Evolutionary conservation across 92 coral and sea anemone species (phyloP), one percentile per base, ranked within the genome.

Genomic region (Zoanthus gigantus): DNA sequence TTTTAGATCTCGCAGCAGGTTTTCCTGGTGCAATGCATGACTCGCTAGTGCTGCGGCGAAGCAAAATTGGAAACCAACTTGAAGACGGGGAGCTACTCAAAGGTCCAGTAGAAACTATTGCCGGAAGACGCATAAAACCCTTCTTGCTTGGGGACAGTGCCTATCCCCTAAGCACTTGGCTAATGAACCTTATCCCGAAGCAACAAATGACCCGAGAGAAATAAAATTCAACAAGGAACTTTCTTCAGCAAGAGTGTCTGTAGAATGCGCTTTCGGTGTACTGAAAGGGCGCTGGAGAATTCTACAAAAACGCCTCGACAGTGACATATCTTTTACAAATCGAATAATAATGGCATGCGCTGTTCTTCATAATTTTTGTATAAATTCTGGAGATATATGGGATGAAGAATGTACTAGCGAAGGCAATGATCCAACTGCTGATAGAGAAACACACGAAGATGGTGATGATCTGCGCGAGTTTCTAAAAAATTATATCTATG

Each of bases 1-100:
- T 91, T 54, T 56, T 88, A 23, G 94, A 88, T 77, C 72, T 88
- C 23, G 72, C 91, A 10, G 89, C 89, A 29, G 90, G 94, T 45
- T 91, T 75, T 58, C 94, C 94, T 8, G 91, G 93, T 23, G 82
- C 84, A 72, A 82, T 91, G 91, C 93, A 91, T 65, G 87, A 91
- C 69, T 83, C 88, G 18, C 52, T 9, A 13, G 91, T 88, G 16
- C 79, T 82, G 0, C 75, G 86, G 61, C 76, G 79, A 31, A 76
- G 82, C 15, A 34, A 45, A n/a, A 17, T 88, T 17, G 32, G 32
- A 18, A 48, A 31, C 7, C 32, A 14, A 34, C 17, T 34, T 31
- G 76, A 72, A 72, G 16, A 18, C 7, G 48, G 76, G 37, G 29
- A 42, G 37, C 8, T 91, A 75, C 50, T 78, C 61, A 37, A 68